Conservation (phyloP, 2,888 invertebrate species). For the Ectemnius cavifrons region DNA sequence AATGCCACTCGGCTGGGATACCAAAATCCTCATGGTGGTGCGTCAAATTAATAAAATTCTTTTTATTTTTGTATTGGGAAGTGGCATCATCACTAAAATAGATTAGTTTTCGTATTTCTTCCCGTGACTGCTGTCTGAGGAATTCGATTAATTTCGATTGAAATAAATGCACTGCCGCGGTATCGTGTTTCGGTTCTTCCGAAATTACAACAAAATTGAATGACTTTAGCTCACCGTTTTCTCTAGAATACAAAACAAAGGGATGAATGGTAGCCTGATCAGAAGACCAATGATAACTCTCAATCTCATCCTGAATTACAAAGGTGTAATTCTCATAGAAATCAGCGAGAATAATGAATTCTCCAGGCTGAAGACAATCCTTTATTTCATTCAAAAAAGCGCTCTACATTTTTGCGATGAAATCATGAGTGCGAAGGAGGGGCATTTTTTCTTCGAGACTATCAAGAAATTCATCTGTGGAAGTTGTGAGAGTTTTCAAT, state of each 20-base stretch:
- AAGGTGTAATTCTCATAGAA: neutral
- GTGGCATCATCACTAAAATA: neutral
- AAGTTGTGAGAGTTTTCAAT: too few species aligned
- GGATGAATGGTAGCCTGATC: neutral
- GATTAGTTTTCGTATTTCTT: neutral
- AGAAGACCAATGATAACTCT: neutral
- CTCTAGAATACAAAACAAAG: neutral
- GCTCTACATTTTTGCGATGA: neutral
- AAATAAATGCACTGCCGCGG: slow-evolving; percentile 4
- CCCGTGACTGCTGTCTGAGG: neutral
- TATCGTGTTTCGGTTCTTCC: neutral
- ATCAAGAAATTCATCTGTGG: too few species aligned
- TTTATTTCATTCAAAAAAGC: neutral
- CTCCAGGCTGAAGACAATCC: neutral
- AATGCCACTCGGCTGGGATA: neutral
- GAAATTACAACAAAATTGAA: slow-evolving; percentile 3
- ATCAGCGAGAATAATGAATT: neutral
- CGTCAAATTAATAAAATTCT: slow-evolving; percentile 1
- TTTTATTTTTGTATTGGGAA: neutral
- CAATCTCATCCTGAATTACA: neutral
- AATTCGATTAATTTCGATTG: neutral
- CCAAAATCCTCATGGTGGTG: slow-evolving; percentile 2
- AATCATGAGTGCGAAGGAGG: neutral
- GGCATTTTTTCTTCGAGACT: neutral
- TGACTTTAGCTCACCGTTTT: neutral